These are phyloP conservation scores for Stenchaetothrips biformis DNA, from an alignment of 2,888 invertebrate genomes.

Conservation along the genomic window DNA sequence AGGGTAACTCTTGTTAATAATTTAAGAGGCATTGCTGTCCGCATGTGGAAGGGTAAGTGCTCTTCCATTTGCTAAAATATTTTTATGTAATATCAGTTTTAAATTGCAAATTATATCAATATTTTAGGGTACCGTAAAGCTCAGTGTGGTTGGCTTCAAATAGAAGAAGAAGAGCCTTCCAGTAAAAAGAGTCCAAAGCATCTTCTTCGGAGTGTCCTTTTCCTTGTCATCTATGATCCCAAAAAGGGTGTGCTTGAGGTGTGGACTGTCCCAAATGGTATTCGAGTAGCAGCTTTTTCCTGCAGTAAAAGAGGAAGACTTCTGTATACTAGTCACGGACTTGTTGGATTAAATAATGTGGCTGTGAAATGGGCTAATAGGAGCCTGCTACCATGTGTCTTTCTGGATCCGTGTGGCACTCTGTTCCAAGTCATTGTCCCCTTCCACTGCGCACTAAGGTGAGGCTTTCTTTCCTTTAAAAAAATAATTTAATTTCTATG, in stretches of 20 bases:
- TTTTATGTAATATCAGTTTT: slow-evolving; percentile 23
- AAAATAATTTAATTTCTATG: slow-evolving; percentile 28
- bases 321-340: slow-evolving; percentile 72
- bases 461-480: slow-evolving; percentile 34
- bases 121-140: slow-evolving; percentile 78
- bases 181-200: slow-evolving; percentile 32
- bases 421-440: slow-evolving; percentile 81
- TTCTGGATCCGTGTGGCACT: slow-evolving; percentile 77
- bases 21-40: slow-evolving; percentile 67
- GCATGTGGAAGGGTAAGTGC: slow-evolving; percentile 75
- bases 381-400: slow-evolving; percentile 65
- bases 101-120: background rate
- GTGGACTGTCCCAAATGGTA: slow-evolving; percentile 85
- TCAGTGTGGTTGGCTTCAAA: slow-evolving; percentile 88
- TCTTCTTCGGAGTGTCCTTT: slow-evolving; percentile 49
- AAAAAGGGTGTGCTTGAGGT: slow-evolving; percentile 89
- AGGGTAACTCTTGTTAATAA: slow-evolving; percentile 84
- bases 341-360: slow-evolving; percentile 65
- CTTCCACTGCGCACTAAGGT: slow-evolving; percentile 78
- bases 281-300: slow-evolving; percentile 84
- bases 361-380: slow-evolving; percentile 52
- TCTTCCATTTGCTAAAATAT: background rate
- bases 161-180: slow-evolving; percentile 56
- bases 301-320: slow-evolving; percentile 78
- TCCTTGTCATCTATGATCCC: slow-evolving; percentile 89